Evolutionary conservation across 2,797 vertebrate species (phyloP), one percentile per base, ranked within the genome.

Genomic region (Apogon hyalosoma): DNA sequence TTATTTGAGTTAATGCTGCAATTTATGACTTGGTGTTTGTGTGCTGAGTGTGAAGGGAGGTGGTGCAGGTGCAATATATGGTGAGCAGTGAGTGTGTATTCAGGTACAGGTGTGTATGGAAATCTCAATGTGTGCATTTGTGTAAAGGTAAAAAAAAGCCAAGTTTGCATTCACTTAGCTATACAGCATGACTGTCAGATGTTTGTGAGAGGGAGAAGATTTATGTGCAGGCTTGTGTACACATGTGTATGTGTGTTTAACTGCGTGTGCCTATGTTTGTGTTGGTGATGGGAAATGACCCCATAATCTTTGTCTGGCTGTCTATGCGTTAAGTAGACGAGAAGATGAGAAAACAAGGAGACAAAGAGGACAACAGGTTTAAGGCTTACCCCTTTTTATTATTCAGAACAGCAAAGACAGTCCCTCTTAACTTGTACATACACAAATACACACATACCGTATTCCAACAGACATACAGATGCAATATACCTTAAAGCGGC

Each of bases 1-100:
- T 90, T 90, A 88, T 92, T 93, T 89, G 76, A 90, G 84, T 84
- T 85, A 86, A 89, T 87, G 80, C 88, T 79, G 70, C 68, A 75
- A 92, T 92, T 92, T 90, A 93, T 90, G 83, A 83, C 62, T 52
- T 43, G 21, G 49, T 75, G 78, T 87, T 86, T 83, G 75, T 75
- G 82, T 80, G 81, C 61, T 66, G 76, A 70, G n/a, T 86, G 79
- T 69, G 60, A 79, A 80, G 71, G 38, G 55, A 52, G 46, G 49
- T 46, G 55, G 60, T 66, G 63, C 28, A 43, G 24, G 45, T 63
- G 61, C 28, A 66, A 16, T 68, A 56, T 63, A 13, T 63, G 56
- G 45, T 41, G 60, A 63, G 63, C 28, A 43, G 24, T 47, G 41
- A 56, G 14, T 41, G 56, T 28, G 56, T 46, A 21, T 69, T 57